Conservation (phyloP, 2,113 vertebrate genomes). For the Sander lucioperca region DNA sequence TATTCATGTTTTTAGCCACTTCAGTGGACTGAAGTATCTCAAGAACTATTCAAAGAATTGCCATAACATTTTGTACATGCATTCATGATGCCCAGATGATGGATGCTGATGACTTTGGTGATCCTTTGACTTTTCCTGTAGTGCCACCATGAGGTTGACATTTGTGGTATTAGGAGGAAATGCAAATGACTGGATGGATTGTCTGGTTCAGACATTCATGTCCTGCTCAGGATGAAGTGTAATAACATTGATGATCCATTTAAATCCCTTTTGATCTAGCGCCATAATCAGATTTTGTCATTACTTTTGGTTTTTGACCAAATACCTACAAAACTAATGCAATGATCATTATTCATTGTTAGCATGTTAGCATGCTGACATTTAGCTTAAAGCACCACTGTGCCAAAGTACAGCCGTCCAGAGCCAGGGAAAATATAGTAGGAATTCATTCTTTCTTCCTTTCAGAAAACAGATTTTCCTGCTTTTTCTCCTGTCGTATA, state of each 20-base stretch:
- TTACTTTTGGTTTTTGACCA: too few species aligned
- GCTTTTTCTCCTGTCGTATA: too few species aligned
- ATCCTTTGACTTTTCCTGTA: not conserved
- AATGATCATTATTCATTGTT: not conserved
- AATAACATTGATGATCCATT: too few species aligned
- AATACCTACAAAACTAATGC: too few species aligned
- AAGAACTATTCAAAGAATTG: not conserved
- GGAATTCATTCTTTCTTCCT: not conserved
- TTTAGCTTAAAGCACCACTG: too few species aligned
- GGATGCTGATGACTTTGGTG: too few species aligned
- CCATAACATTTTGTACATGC: not conserved
- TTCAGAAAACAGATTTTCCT: not conserved
- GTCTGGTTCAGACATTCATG: not conserved
- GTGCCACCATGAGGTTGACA: not conserved
- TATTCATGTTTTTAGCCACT: not conserved
- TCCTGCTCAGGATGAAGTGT: not conserved
- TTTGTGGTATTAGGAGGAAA: slow-evolving; percentile 10
- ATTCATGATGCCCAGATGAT: not conserved
- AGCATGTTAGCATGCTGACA: too few species aligned
- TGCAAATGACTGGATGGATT: not conserved
- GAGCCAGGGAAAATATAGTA: too few species aligned
- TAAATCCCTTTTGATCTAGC: too few species aligned
- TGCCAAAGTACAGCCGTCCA: too few species aligned
- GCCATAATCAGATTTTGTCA: not conserved
- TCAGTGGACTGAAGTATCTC: not conserved